phyloP scores from a whole-genome alignment of 2,888 invertebrate species.

The Nemotelus nigrinus region DNA sequence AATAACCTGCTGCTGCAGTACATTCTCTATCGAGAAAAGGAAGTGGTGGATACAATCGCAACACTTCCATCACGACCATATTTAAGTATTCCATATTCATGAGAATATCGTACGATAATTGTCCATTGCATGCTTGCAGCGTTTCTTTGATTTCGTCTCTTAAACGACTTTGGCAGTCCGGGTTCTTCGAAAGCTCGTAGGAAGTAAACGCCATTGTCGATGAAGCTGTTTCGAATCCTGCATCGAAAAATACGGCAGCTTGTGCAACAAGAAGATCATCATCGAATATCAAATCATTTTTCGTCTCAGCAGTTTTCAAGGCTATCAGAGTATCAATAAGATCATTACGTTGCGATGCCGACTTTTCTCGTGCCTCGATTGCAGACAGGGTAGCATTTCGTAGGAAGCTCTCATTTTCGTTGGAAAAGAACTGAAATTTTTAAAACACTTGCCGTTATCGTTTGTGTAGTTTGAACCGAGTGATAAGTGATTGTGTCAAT shows the following conservation, averaged over 20 bases:
- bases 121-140: slow-evolving; percentile 58
- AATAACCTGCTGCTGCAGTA: slow-evolving; percentile 55
- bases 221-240: slow-evolving; percentile 64
- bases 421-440: slow-evolving; percentile 56
- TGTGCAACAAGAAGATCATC: slow-evolving; percentile 61
- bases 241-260: slow-evolving; percentile 61
- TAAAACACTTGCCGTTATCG: no score
- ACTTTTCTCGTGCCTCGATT: slow-evolving; percentile 62
- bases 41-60: slow-evolving; percentile 62
- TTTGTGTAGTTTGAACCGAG: no score
- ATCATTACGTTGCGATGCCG: slow-evolving; percentile 64
- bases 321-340: slow-evolving; percentile 67
- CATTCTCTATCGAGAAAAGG: slow-evolving; percentile 64
- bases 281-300: slow-evolving; percentile 53
- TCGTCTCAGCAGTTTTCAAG: slow-evolving; percentile 58
- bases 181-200: slow-evolving; percentile 64
- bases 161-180: slow-evolving; percentile 63
- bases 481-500: no score
- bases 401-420: slow-evolving; percentile 60
- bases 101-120: slow-evolving; percentile 63
- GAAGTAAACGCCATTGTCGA: slow-evolving; percentile 65
- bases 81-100: slow-evolving; percentile 65
- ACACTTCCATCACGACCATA: slow-evolving; percentile 60
- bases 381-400: slow-evolving; percentile 61
- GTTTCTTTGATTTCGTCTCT: slow-evolving; percentile 64